A percentile compares a stretch with the other conserved stretches of the same genome.
phyloP scores from a whole-genome alignment of 2,113 vertebrate species.

The Zosterops lateralis region DNA sequence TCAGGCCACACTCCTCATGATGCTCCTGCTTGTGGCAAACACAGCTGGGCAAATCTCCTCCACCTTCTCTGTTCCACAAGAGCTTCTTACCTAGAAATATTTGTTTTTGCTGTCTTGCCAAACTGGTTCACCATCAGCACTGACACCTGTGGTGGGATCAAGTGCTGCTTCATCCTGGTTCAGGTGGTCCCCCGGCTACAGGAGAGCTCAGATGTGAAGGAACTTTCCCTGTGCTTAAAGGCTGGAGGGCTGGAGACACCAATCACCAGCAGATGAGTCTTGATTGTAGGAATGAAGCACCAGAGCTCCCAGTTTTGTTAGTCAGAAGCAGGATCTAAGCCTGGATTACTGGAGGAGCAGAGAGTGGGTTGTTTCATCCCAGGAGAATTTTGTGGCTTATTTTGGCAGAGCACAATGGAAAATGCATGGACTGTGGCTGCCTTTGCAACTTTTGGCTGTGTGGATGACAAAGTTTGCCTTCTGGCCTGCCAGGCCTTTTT shows the following conservation, averaged over 20 bases:
- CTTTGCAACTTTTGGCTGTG: conserved; percentile 27
- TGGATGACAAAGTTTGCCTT: conserved; percentile 46
- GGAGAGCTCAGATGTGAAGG: not conserved
- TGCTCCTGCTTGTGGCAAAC: not conserved
- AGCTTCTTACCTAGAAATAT: not conserved
- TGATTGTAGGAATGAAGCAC: not conserved
- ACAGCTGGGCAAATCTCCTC: not conserved
- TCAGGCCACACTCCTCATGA: fast-evolving
- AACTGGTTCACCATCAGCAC: not conserved
- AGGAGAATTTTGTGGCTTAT: conserved; percentile 13
- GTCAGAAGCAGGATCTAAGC: not conserved
- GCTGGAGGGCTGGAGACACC: not conserved
- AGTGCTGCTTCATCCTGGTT: not conserved
- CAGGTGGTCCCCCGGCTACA: not conserved
- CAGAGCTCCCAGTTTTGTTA: not conserved
- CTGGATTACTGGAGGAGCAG: not conserved
- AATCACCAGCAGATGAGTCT: not conserved
- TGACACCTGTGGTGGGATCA: not conserved
- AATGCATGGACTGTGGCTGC: conserved; percentile 37
- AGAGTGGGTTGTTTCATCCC: conserved; percentile 28
- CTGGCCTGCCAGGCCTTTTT: conserved; percentile 21
- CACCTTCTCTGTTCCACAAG: not conserved
- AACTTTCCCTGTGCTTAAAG: not conserved
- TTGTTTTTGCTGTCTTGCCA: not conserved
- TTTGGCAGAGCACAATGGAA: conserved; percentile 56